A percentile compares a stretch with the other conserved stretches of the same genome.
phyloP scores from a whole-genome alignment of 2,888 invertebrate genomes.

The Crocallis elinguaria region DNA sequence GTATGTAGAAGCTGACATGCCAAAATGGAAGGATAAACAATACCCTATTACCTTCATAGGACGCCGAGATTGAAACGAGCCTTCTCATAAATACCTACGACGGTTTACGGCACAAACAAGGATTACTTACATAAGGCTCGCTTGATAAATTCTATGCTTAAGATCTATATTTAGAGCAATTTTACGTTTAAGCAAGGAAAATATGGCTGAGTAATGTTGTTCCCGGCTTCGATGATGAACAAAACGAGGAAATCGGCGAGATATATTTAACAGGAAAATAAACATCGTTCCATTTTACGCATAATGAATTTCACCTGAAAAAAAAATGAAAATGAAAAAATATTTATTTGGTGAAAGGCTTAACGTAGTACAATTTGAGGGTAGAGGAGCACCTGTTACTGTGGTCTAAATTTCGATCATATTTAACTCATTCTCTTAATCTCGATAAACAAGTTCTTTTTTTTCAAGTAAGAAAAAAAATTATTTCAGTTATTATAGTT shows the following conservation, averaged over 20 bases:
- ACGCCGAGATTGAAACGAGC: conserved; percentile 57
- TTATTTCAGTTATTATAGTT: too few species aligned
- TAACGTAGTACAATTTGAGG: too few species aligned
- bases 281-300: too few species aligned
- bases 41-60: conserved; percentile 54
- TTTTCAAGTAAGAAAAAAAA: too few species aligned
- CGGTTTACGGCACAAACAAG: conserved; percentile 40
- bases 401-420: too few species aligned
- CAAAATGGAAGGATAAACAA: conserved; percentile 58
- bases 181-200: conserved; percentile 7
- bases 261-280: neutral
- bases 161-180: conserved; percentile 16
- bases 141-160: conserved; percentile 23
- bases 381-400: too few species aligned
- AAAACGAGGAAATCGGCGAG: neutral
- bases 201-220: neutral
- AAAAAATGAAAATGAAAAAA: too few species aligned
- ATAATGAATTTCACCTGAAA: too few species aligned
- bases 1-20: conserved; percentile 55
- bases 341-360: too few species aligned
- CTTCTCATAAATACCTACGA: conserved; percentile 53
- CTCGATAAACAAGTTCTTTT: too few species aligned
- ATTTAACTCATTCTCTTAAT: too few species aligned
- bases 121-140: conserved; percentile 35
- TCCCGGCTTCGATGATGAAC: neutral